A percentile compares a stretch with the other conserved stretches of the same genome.
These are phyloP conservation scores for Trichonephila clavata DNA, from an alignment of 1,140 invertebrate genomes.

Conservation along the genomic window DNA sequence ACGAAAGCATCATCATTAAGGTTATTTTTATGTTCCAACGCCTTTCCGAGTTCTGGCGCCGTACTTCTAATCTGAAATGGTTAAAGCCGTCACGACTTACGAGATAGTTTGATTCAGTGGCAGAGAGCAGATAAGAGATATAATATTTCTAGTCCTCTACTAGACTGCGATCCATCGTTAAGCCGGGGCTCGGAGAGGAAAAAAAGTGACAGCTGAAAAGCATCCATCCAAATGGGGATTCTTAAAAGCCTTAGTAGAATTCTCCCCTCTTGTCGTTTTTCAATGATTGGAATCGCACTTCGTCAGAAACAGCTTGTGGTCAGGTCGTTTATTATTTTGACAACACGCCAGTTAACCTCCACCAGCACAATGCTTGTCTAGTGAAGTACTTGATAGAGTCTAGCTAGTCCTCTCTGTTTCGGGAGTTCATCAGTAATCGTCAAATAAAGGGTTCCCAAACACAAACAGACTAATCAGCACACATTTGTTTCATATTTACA, in stretches of 20 bases:
- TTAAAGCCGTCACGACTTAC: slow-evolving; percentile 32
- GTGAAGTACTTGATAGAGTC: not conserved
- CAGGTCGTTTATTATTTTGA: slow-evolving; percentile 37
- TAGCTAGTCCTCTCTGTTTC: too few species aligned
- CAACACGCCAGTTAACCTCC: not conserved
- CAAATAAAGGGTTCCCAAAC: too few species aligned
- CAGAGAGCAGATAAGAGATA: slow-evolving; percentile 24
- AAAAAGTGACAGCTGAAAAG: not conserved
- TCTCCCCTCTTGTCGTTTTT: not conserved
- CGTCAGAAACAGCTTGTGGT: not conserved
- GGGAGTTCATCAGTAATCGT: too few species aligned
- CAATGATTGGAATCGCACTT: slow-evolving; percentile 33
- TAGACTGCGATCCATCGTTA: not conserved
- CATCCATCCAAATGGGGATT: not conserved
- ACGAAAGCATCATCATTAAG: not conserved
- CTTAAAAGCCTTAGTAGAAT: not conserved
- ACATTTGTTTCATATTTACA: too few species aligned
- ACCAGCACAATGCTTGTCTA: not conserved
- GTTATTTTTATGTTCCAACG: not conserved
- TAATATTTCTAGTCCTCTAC: not conserved
- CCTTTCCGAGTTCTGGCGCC: not conserved
- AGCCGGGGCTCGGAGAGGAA: not conserved
- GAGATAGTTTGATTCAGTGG: slow-evolving; percentile 18
- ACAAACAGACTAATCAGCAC: too few species aligned
- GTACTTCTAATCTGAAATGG: slow-evolving; percentile 11